Percentiles rank a stretch among this genome's conserved stretches.
phyloP scores from a whole-genome alignment of 2,797 vertebrate genomes.

The Lutjanus argentimaculatus region DNA sequence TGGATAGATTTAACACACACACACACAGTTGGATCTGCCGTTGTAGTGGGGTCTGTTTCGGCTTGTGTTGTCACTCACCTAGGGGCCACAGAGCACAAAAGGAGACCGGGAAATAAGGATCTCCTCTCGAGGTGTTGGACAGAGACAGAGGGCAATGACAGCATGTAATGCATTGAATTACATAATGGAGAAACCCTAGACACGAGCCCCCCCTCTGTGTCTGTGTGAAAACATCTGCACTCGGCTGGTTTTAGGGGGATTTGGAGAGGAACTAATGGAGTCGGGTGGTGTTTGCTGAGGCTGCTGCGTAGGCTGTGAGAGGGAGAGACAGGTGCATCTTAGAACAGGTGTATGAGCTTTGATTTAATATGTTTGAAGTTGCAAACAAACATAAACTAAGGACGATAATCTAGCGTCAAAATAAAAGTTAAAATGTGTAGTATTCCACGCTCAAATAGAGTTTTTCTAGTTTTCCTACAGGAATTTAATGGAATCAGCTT shows the following conservation, averaged over 20 bases:
- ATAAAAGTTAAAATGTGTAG: neutral
- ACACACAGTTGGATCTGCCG: conserved; percentile 33
- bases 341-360: conserved; percentile 53
- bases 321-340: conserved; percentile 71
- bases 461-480: neutral
- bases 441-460: neutral
- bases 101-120: conserved; percentile 71
- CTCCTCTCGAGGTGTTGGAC: conserved; percentile 73
- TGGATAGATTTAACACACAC: conserved; percentile 46
- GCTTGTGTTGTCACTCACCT: conserved; percentile 74
- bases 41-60: conserved; percentile 57
- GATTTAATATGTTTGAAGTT: neutral
- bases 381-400: neutral
- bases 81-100: conserved; percentile 76
- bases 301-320: neutral
- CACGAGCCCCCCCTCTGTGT: conserved; percentile 20
- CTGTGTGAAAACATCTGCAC: conserved; percentile 53
- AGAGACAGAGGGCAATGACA: conserved; percentile 62
- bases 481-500: no score
- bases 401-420: neutral
- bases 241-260: conserved; percentile 45
- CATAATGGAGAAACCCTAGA: conserved; percentile 78
- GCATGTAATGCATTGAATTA: conserved; percentile 79
- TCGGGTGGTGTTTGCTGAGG: conserved; percentile 14
- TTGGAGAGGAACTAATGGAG: conserved; percentile 40